Conservation (phyloP, 2,113 vertebrate species). For the Camelus dromedarius region DNA sequence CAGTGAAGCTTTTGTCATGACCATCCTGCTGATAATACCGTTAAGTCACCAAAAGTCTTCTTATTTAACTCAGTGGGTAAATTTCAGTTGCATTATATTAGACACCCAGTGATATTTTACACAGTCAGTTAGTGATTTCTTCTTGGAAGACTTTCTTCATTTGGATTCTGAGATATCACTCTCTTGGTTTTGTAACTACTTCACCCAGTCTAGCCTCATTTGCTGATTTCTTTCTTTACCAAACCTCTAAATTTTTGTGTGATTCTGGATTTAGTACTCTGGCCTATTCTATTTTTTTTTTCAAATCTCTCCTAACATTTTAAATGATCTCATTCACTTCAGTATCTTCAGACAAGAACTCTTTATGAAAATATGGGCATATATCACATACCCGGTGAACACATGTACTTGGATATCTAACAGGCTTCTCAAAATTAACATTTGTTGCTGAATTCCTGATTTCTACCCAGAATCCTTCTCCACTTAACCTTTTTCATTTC, state of each 20-base stretch:
- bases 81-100: neutral
- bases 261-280: neutral
- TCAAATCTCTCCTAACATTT: neutral
- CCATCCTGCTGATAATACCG: neutral
- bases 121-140: neutral
- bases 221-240: neutral
- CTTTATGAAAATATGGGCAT: neutral
- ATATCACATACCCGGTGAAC: neutral
- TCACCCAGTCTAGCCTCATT: neutral
- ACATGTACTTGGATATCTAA: neutral
- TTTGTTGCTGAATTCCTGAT: neutral
- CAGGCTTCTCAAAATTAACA: neutral
- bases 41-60: neutral
- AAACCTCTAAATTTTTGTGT: neutral
- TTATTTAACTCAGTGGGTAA: neutral
- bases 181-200: neutral
- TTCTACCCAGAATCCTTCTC: neutral
- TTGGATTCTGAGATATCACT: neutral
- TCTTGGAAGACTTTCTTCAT: neutral
- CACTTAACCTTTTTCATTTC: neutral
- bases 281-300: neutral
- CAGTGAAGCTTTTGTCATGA: neutral
- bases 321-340: neutral
- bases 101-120: neutral
- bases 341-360: neutral